Base-by-base conservation (phyloP, 2,888 invertebrate genomes). In the Megamerina dolium region DNA sequence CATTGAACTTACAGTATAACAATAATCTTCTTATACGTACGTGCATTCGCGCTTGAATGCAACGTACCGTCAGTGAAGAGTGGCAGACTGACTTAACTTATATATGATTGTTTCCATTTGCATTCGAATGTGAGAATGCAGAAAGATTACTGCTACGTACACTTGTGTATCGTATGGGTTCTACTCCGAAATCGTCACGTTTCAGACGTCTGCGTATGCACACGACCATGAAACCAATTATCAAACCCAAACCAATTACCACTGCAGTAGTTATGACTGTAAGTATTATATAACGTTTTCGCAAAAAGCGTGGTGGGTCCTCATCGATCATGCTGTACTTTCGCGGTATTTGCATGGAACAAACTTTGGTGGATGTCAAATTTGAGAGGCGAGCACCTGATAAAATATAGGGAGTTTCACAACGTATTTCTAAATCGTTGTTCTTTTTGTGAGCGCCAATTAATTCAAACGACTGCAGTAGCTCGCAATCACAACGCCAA, bases 401-500 rank as follows among this genome's bases (percentile, higher is more conserved):
- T 12, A 72, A 44, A 13, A 66, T 43, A 40, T 66, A 69, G 1
- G 72, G 72, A 4, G 61, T 59, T 9, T 63, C 57, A 44, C 71
- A 72, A 18, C 72, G 63, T 3, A 61, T 57, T 16, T 57, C 55
- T 1, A 45, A 42, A 20, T 49, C 50, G 0, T 45, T 40, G 35
- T 54, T 50, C 2, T 53, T 55, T 12, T 57, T 48, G 2, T 57
- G 53, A 1, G 53, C 46, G 3, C 61, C 64, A 12, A 57, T 53
- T 20, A 52, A 54, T 45, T 65, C 61, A 9, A 77, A 51, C 4
- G 70, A 62, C 41, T 60, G 56, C 31, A 67, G 36, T 37, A 72
- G 48, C 3, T 57, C 59, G 59, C 84, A 84, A 59, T 79, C 77
- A 60, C 84, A 84, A 30, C 76, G 66, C 76, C 84, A 79, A 40